Percentiles rank a stretch among this genome's conserved stretches.
These are phyloP conservation scores for Corythucha ciliata DNA, from an alignment of 2,888 invertebrate genomes.

Conservation along the genomic window DNA sequence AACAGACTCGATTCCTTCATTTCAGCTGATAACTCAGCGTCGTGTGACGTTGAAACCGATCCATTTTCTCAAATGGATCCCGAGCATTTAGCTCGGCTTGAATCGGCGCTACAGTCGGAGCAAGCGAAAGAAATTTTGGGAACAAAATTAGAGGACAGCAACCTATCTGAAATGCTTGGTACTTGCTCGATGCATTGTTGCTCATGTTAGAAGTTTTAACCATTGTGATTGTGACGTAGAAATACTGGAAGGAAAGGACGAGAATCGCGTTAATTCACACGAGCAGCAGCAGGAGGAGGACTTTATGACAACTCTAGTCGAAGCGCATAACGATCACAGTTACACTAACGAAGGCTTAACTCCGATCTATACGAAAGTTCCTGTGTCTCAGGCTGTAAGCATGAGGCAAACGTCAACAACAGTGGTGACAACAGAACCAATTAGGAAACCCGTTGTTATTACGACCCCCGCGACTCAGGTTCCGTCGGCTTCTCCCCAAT, in stretches of 20 bases:
- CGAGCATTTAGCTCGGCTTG: slow-evolving; percentile 46
- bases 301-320: slow-evolving; percentile 6
- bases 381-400: too few relatives aligned
- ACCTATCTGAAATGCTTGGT: slow-evolving; percentile 26
- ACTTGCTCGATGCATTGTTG: neutral
- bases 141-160: slow-evolving; percentile 25
- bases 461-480: too few relatives aligned
- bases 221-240: slow-evolving; percentile 16
- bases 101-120: slow-evolving; percentile 46
- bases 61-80: slow-evolving; percentile 46
- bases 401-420: too few relatives aligned
- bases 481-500: too few relatives aligned
- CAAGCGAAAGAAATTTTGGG: slow-evolving; percentile 47
- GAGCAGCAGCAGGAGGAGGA: neutral
- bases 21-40: slow-evolving; percentile 26
- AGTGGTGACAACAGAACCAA: too few relatives aligned
- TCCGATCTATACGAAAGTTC: too few relatives aligned
- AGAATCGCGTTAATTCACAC: neutral
- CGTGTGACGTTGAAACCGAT: slow-evolving; percentile 40
- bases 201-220: neutral
- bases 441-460: too few relatives aligned
- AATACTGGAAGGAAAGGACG: slow-evolving; percentile 27
- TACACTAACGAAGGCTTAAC: too few relatives aligned
- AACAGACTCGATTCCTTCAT: too few relatives aligned
- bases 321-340: slow-evolving; percentile 28